Percentiles rank a stretch among this genome's conserved stretches.
These are phyloP conservation scores for Diglossa brunneiventris DNA, from an alignment of 2,113 vertebrate genomes.

Conservation along the genomic window DNA sequence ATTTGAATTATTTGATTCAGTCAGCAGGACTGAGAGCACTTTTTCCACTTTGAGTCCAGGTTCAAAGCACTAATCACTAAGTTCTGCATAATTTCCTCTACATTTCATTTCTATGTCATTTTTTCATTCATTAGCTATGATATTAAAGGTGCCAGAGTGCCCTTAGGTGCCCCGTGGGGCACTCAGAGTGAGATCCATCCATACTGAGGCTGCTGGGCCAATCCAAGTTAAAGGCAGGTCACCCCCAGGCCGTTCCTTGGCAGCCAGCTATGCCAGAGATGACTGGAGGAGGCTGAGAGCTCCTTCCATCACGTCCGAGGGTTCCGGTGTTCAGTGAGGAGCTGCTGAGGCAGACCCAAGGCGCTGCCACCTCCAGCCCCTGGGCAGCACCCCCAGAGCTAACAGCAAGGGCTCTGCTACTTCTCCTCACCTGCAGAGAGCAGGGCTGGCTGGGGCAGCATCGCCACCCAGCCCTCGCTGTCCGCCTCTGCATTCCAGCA, in stretches of 20 bases:
- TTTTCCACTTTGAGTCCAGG: background rate
- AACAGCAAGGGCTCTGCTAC: accelerated
- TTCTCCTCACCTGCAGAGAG: background rate
- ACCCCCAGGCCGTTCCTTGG: background rate
- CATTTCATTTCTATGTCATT: background rate
- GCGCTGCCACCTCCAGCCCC: background rate
- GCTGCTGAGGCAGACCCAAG: accelerated
- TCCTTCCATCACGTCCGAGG: background rate
- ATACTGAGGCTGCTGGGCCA: background rate
- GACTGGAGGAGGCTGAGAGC: background rate
- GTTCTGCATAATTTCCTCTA: background rate
- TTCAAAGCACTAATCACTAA: background rate
- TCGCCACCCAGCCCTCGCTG: background rate
- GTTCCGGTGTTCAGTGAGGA: accelerated
- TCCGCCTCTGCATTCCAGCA: accelerated
- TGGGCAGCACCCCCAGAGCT: background rate
- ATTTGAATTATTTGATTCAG: constrained; percentile 9
- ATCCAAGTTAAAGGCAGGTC: background rate
- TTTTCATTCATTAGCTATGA: background rate
- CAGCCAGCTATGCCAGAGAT: background rate
- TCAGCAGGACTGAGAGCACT: constrained; percentile 4
- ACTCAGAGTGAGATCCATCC: background rate
- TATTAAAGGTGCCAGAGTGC: background rate
- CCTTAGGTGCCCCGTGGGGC: background rate
- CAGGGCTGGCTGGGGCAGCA: background rate